Evolutionary conservation across 2,113 vertebrate species (phyloP), one percentile per base, ranked within the genome.

Genomic region (Columba livia): DNA sequence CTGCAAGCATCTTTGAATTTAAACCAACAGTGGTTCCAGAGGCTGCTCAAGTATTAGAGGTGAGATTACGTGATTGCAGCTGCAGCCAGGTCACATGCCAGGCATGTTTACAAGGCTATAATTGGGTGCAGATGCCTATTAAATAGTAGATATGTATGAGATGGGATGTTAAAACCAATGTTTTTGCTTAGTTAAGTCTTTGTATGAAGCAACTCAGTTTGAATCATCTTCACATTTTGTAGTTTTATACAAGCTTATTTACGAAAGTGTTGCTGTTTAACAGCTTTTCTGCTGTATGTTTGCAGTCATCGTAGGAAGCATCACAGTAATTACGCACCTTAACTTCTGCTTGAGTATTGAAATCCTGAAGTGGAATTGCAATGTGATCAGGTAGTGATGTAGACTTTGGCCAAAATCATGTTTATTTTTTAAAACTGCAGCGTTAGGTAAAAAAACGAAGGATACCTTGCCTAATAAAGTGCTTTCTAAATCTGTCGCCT

Each of bases 31-130:
- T 83, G 60, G 23, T 88, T 95, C 64, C 71, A 90, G 69, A 94
- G 82, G 65, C 88, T 95, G 73, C 58, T 84, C 17, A 89, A 69
- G 92, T 85, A 79, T 97, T 97, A 96, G 83, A 90, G 72, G 32
- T 94, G 88, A 89, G 90, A 93, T 96, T 95, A 90, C 10, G 3
- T 80, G 79, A 64, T 86, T 79, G 73, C 54, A 53, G 88, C 79
- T 89, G 65, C 77, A 88, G 79, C 82, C 83, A 79, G 77, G 61
- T 94, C 92, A 86, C 75, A 60, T 72, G 51, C 85, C 88, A 87
- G 77, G 57, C 79, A 31, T 95, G 69, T 93, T 95, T 92, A 96
- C 77, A 75, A 69, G 69, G 57, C 77, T 89, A 15, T 93, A 93
- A 89, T 50, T 81, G 79, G 26, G 56, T 89, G 36, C 61, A 93